Evolutionary conservation across 2,888 invertebrate genomes (phyloP), one percentile per base, ranked within the genome.

Genomic region (Spodoptera picta): DNA sequence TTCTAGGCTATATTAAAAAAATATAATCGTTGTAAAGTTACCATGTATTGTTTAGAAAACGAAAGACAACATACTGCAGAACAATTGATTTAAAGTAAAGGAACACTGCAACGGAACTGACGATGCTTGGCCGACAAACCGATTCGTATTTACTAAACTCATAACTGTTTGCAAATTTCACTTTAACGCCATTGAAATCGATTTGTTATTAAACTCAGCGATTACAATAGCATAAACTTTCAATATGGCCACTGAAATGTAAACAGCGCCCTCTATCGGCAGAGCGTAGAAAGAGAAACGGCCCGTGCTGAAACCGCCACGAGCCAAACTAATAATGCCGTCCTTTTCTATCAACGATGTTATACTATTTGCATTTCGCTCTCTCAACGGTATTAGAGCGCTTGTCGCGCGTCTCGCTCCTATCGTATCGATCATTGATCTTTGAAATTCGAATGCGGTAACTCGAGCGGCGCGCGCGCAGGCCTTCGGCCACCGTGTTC

Each of bases 371-470:
- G 53, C 53, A 12, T 87, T 85, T 85, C 88, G 77, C 72, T 89
- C 78, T n/a, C 72, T 47, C 81, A 51, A 69, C 78, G 76, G 82
- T 84, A 84, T 77, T 79, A 77, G 77, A 82, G 81, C 82, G 82
- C 81, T 77, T 79, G 88, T 86, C 89, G 88, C 88, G 85, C 88
- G 87, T 90, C 90, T 87, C 90, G 80, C 85, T 92, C 89, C 89
- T 92, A 92, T 92, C 92, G 89, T 89, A 82, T 90, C 93, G 94
- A 94, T 93, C 94, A 93, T 93, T 94, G 94, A 93, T 94, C 94
- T 94, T 93, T 91, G 90, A 92, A 93, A 91, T 92, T 92, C 91
- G 92, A 91, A 90, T 89, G 91, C 91, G 91, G 92, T 88, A 90
- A 92, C 89, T 88, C 91, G 92, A 92, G 90, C 91, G 88, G 91